Evolutionary conservation across 2,888 invertebrate genomes (phyloP), one percentile per base, ranked within the genome.

Genomic region (Eupelmus urozonus): DNA sequence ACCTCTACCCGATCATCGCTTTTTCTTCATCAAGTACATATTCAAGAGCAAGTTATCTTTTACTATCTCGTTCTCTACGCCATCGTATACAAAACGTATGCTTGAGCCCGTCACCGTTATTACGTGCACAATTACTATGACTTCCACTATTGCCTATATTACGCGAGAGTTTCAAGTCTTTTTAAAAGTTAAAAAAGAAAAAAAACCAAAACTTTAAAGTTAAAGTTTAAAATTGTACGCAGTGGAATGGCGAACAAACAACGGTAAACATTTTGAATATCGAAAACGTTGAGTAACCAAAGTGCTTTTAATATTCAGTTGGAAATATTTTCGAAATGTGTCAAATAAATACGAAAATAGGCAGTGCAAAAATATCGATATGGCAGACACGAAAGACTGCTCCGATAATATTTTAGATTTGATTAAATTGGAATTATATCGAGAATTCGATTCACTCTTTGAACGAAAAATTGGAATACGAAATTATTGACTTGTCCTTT

Each of bases 341-440:
- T 45, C 0, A n/a, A 62, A 53, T 62, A 16, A 62, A 63, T 70
- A 11, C n/a, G 29, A 55, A 73, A 16, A 27, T 55, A 45, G 73
- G 65, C 73, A 65, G 73, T 73, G 73, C 55, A 73, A 65, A 73
- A 55, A 57, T 65, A 73, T 73, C 29, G 65, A 65, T 57, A 65
- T 65, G 29, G 23, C 55, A 63, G 62, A 53, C 42, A 1, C 34
- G 34, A 34, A 34, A 34, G 34, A 9, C 34, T 34, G 34, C 5
- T 34, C 34, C 9, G 9, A 9, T 5, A 34, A 34, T 34, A 5
- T 34, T 34, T 34, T 9, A 9, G 34, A 34, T 34, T 5, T 34
- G 9, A 34, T 34, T n/a, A n/a, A n/a, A n/a, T n/a, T n/a, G n/a
- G n/a, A n/a, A n/a, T n/a, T n/a, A 34, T 9, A 34, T 34, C 5